Conservation (phyloP, 2,797 vertebrate genomes). For the Typhlichthys eigenmanni region DNA sequence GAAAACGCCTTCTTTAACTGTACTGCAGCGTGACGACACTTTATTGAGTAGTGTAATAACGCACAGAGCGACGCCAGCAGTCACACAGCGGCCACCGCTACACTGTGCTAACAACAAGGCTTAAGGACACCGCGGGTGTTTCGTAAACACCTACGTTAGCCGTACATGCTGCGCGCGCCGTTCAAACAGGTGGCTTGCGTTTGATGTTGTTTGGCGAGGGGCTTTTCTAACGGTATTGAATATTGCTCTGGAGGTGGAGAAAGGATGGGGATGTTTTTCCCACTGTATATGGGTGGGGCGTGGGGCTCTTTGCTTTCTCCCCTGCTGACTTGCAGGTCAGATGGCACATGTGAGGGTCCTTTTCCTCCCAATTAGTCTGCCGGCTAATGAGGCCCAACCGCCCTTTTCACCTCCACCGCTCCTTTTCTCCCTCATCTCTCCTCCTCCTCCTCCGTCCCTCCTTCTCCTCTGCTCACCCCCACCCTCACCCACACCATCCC, state of each 20-base stretch:
- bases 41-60: too few species aligned
- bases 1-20: too few species aligned
- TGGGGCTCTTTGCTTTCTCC: constrained; percentile 38
- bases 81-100: constrained; percentile 17
- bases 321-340: constrained; percentile 78
- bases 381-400: constrained; percentile 76
- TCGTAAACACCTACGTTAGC: constrained; percentile 64
- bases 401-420: constrained; percentile 49
- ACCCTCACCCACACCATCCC: constrained; percentile 19
- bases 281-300: constrained; percentile 39
- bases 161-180: constrained; percentile 45
- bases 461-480: background rate
- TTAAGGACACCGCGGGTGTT: constrained; percentile 58
- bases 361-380: constrained; percentile 80
- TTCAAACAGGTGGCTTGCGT: constrained; percentile 58
- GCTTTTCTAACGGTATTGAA: constrained; percentile 62
- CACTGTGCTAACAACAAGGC: constrained; percentile 41
- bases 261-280: constrained; percentile 43
- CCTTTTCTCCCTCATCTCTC: constrained; percentile 49
- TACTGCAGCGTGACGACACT: too few species aligned
- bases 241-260: constrained; percentile 42
- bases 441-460: constrained; percentile 37
- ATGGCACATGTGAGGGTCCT: constrained; percentile 76
- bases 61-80: constrained; percentile 3
- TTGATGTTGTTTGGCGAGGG: constrained; percentile 71